Base-by-base conservation (phyloP, 1,140 invertebrate species). In the Procambarus clarkii region DNA sequence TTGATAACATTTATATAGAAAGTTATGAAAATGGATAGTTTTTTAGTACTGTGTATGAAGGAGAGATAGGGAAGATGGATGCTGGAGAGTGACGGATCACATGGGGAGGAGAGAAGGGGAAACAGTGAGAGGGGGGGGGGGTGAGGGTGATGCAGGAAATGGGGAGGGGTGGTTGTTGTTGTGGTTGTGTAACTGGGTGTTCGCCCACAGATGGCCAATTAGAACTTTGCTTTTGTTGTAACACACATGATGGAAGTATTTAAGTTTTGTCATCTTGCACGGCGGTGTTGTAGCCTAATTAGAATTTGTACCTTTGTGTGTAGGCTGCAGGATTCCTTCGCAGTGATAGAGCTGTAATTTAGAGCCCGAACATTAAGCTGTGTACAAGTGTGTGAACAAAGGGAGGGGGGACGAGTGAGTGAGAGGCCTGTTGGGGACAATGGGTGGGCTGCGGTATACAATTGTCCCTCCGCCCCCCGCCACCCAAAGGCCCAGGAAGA, bases 391-490 rank as follows among this genome's bases (percentile, higher is more conserved):
- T 44, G 45, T 48, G 45, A 48, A 79, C 77, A 48, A 48, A 24
- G 48, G 77, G 45, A 15, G 45, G 45, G 77, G 77, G 34, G 34
- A 45, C 18, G 44, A 48, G 77, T 79, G 77, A 79, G 77, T 79
- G 77, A 79, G 77, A 79, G 77, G 77, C 77, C 77, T 79, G 77
- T 15, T 50, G 45, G 45, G 45, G 45, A 79, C 77, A 79, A 79
- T 48, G 77, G 48, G 13, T 18, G 77, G n/a, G 44, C 45, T 48
- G 45, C 45, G 15, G 45, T 79, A 79, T 45, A 79, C 45, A 48
- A 50, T 79, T 44, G 45, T 48, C 45, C 77, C n/a, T 3, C 45
- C 48, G 9, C 3, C 77, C 45, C 34, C 45, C 77, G 11, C 45
- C 45, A 1, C 45, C 7, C 13, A 21, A 5, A 21, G 45, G 4